These are phyloP conservation scores for Piezodorus guildinii DNA, from an alignment of 1,140 invertebrate species.

Conservation along the genomic window DNA sequence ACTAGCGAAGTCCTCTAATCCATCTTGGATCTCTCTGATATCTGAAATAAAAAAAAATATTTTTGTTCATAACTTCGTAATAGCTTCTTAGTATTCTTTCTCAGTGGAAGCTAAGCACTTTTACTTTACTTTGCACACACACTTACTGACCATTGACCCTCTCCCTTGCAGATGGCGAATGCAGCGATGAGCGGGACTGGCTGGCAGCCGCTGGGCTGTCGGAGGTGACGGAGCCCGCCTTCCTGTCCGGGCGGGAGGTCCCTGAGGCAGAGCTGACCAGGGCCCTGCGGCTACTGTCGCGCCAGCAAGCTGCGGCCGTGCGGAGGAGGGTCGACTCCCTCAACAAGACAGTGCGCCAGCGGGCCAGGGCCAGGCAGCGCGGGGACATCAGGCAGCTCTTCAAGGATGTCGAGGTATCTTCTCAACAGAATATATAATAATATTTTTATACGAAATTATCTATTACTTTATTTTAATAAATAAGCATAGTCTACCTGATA, in stretches of 20 bases:
- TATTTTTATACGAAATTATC: too few species aligned
- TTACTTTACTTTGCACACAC: too few species aligned
- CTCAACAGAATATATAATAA: too few species aligned
- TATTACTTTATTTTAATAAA: too few species aligned
- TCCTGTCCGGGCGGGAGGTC: conserved; percentile 46
- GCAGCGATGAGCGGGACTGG: conserved; percentile 43
- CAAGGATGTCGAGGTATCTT: conserved; percentile 56
- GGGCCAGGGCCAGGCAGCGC: conserved; percentile 45
- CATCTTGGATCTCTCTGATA: too few species aligned
- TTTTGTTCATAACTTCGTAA: too few species aligned
- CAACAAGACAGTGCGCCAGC: conserved; percentile 61
- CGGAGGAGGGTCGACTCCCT: conserved; percentile 59
- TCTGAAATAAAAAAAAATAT: too few species aligned
- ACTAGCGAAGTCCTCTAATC: too few species aligned
- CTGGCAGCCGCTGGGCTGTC: conserved; percentile 44
- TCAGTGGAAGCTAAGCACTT: too few species aligned
- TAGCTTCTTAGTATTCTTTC: too few species aligned
- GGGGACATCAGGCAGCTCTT: conserved; percentile 68
- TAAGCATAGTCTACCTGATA: too few species aligned
- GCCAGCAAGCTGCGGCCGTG: conserved; percentile 62
- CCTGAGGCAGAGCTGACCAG: conserved; percentile 44
- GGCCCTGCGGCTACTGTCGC: conserved; percentile 42
- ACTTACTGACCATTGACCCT: too few species aligned
- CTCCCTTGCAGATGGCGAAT: conserved; percentile 34
- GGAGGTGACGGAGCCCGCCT: conserved; percentile 42